Conservation (phyloP, 1,140 invertebrate genomes). For the Ectropis grisescens region DNA sequence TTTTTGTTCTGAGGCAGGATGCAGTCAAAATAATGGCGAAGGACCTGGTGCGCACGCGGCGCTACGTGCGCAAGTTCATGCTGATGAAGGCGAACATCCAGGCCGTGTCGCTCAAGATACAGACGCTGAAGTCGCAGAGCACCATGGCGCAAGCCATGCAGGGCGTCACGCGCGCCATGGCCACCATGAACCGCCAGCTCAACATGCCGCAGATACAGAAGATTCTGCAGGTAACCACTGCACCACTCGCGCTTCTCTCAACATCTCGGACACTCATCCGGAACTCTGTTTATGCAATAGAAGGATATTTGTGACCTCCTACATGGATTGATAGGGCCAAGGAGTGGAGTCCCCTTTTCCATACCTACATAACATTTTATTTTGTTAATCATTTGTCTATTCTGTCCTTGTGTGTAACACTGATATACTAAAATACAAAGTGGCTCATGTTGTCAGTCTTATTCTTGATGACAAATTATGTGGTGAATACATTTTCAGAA, state of each 20-base stretch:
- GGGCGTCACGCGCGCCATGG: constrained; percentile 98
- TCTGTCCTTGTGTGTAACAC: too few species aligned
- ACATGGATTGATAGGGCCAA: too few species aligned
- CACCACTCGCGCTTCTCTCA: background rate
- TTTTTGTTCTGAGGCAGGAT: too few species aligned
- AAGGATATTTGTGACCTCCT: background rate
- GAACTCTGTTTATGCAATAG: too few species aligned
- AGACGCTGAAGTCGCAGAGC: constrained; percentile 98
- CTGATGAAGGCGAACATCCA: constrained; percentile 99
- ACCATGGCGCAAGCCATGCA: constrained; percentile 99
- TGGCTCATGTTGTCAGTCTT: too few species aligned
- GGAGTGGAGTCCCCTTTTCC: too few species aligned
- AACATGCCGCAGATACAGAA: constrained; percentile 99
- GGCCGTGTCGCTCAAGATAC: constrained; percentile 98
- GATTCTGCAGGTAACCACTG: constrained; percentile 88
- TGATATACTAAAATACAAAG: too few species aligned
- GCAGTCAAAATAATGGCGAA: constrained; percentile 99
- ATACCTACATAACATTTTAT: too few species aligned
- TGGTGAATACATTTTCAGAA: too few species aligned
- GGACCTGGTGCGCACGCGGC: constrained; percentile 95
- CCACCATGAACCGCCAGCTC: constrained; percentile 97
- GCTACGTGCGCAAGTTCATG: constrained; percentile 99
- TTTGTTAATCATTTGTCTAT: too few species aligned
- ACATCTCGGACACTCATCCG: too few species aligned
- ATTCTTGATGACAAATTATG: too few species aligned